Evolutionary conservation across 2,888 invertebrate species (phyloP).

Genomic region (Harpagoxenus sublaevis): DNA sequence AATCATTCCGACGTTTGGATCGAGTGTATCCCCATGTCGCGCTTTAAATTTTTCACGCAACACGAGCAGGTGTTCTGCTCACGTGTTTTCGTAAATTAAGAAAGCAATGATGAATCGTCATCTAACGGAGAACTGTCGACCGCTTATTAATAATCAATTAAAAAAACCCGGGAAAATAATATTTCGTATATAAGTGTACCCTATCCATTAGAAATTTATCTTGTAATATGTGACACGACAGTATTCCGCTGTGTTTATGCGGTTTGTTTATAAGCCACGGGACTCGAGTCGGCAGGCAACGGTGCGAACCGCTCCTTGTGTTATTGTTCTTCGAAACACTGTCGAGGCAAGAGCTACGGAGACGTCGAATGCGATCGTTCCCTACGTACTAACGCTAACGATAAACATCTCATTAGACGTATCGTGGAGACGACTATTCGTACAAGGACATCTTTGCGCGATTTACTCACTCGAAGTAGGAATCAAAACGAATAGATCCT

Average conservation of each 20-base stretch:
- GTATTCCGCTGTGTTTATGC: background rate
- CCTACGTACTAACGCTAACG: background rate
- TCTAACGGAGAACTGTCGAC: background rate
- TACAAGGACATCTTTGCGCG: background rate
- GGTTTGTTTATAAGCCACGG: background rate
- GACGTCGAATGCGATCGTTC: background rate
- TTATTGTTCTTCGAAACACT: background rate
- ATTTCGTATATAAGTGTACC: too few species aligned
- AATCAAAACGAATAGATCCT: background rate
- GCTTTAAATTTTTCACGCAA: constrained; percentile 2
- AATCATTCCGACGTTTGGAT: background rate
- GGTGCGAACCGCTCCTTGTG: background rate
- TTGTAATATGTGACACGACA: background rate
- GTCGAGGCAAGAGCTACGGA: background rate
- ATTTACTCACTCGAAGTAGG: background rate
- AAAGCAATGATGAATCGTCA: background rate
- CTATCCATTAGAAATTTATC: background rate
- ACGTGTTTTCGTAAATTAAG: background rate
- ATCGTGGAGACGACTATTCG: background rate
- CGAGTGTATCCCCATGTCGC: background rate
- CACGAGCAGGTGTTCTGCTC: background rate
- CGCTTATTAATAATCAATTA: background rate
- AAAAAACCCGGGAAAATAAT: background rate
- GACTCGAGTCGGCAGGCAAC: background rate
- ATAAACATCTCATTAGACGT: constrained; percentile 14